These are phyloP conservation scores for Drosophila rufa DNA, from an alignment of 1,140 invertebrate genomes.

Conservation along the genomic window DNA sequence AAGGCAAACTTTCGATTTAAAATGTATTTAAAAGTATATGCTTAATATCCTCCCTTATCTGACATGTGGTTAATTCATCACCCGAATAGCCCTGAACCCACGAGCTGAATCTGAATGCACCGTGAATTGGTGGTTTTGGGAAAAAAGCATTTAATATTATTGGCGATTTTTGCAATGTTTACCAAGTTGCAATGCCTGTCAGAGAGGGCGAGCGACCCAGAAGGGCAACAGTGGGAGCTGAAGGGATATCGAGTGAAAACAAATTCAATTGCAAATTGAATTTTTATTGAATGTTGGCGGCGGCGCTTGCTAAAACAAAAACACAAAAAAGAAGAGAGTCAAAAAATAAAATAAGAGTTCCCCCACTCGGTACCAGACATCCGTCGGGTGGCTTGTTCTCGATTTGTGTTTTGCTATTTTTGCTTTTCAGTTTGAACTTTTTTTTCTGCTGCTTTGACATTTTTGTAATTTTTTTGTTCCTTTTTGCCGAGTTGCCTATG, in stretches of 20 bases:
- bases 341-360: constrained; percentile 27
- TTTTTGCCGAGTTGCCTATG: constrained; percentile 40
- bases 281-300: constrained; percentile 80
- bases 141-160: constrained; percentile 50
- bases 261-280: constrained; percentile 81
- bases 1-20: too few species aligned
- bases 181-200: constrained; percentile 60
- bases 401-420: constrained; percentile 48
- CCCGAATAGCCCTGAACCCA: not conserved
- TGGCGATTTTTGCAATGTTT: constrained; percentile 74
- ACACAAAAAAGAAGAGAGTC: constrained; percentile 11
- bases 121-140: constrained; percentile 11
- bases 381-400: constrained; percentile 30
- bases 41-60: not conserved
- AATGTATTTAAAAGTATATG: not conserved
- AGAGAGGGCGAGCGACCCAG: not conserved
- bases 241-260: constrained; percentile 59
- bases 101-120: constrained; percentile 9
- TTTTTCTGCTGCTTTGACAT: constrained; percentile 54
- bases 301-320: constrained; percentile 48
- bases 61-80: constrained; percentile 18
- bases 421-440: constrained; percentile 32
- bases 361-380: constrained; percentile 23
- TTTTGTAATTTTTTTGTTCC: constrained; percentile 42
- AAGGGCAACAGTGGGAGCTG: not conserved